phyloP scores from a whole-genome alignment of 2,113 vertebrate genomes.

The Cochlearius cochlearius region DNA sequence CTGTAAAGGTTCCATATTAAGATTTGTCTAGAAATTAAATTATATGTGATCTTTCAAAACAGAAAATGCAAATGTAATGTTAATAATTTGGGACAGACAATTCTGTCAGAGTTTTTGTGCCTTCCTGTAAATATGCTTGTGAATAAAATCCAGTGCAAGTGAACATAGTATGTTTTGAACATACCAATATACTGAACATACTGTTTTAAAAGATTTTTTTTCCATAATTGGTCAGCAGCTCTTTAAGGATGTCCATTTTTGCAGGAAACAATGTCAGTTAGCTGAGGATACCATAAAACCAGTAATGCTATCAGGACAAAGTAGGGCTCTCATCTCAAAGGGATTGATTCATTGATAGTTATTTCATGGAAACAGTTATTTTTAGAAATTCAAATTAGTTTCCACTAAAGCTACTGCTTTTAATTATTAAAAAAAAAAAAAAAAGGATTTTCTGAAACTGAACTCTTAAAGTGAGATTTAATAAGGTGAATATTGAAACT shows the following conservation, averaged over 20 bases:
- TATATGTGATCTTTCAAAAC: background rate
- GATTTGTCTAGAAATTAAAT: background rate
- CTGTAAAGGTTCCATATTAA: background rate
- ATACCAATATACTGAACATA: background rate
- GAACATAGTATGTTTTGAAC: background rate
- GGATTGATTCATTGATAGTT: slow-evolving; percentile 28
- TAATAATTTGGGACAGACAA: background rate
- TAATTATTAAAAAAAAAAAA: slow-evolving; percentile 36
- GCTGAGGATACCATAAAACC: background rate
- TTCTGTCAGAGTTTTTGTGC: background rate
- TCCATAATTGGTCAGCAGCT: background rate
- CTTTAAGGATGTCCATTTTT: background rate
- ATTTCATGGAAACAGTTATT: slow-evolving; percentile 54
- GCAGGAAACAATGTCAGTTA: background rate
- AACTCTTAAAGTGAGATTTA: slow-evolving; percentile 27
- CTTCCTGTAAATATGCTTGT: background rate
- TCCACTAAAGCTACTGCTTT: slow-evolving; percentile 37
- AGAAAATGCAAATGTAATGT: background rate
- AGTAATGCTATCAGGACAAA: slow-evolving; percentile 44
- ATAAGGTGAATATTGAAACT: slow-evolving; percentile 1
- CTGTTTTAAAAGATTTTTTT: background rate
- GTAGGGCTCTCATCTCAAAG: slow-evolving; percentile 42
- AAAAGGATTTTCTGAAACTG: slow-evolving; percentile 32
- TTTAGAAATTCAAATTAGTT: slow-evolving; percentile 66
- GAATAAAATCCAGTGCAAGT: background rate